Conservation (phyloP, 2,797 vertebrate genomes). For the Eulemur mongoz region DNA sequence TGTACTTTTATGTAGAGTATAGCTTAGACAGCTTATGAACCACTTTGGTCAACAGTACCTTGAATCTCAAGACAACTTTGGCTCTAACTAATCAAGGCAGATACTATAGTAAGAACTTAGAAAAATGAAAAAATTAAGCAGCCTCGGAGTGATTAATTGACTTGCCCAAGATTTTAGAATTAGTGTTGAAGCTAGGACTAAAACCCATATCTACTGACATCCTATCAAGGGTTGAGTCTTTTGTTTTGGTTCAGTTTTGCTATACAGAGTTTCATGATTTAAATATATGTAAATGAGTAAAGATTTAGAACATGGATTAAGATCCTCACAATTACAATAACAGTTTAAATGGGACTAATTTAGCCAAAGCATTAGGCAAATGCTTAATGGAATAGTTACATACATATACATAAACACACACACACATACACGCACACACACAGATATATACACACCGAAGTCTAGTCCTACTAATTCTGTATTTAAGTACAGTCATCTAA, state of each 20-base stretch:
- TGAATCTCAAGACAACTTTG: not conserved
- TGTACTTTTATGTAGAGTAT: not conserved
- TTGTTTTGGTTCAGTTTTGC: not conserved
- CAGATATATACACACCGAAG: not conserved
- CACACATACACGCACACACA: not conserved
- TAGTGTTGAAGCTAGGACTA: not conserved
- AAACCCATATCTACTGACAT: not conserved
- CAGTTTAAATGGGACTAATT: not conserved
- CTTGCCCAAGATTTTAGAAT: constrained; percentile 62
- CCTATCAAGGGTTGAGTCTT: not conserved
- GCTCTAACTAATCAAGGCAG: not conserved
- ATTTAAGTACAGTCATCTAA: not conserved
- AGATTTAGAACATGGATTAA: not conserved
- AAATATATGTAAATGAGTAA: not conserved
- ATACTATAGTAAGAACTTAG: not conserved
- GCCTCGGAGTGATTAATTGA: constrained; percentile 22
- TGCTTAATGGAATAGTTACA: not conserved
- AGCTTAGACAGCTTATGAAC: not conserved
- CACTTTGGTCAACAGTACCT: not conserved
- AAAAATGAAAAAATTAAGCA: not conserved
- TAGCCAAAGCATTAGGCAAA: not conserved
- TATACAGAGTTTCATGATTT: not conserved
- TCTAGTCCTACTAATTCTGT: not conserved
- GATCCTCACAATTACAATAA: not conserved
- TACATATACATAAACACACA: not conserved